phyloP scores from a whole-genome alignment of 2,888 invertebrate genomes.

The Deilephila elpenor region DNA sequence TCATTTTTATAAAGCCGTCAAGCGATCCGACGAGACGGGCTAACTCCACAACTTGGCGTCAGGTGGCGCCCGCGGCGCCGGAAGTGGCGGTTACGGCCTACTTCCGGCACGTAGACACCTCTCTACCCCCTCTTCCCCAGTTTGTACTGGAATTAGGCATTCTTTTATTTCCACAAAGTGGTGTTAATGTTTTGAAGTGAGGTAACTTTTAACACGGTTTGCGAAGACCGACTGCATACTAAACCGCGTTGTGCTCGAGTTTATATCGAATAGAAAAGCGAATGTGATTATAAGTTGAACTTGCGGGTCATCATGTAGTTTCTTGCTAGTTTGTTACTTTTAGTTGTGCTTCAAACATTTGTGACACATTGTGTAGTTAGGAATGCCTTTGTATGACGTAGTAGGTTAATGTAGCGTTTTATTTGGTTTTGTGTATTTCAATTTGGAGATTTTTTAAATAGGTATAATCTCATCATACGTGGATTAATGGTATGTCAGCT shows the following conservation, averaged over 20 bases:
- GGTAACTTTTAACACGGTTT: constrained; percentile 33
- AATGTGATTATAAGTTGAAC: constrained; percentile 21
- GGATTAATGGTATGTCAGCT: no score
- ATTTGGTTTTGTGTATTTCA: no score
- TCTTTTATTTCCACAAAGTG: constrained; percentile 45
- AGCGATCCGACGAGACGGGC: constrained; percentile 33
- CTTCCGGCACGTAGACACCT: constrained; percentile 68
- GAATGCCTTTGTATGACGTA: neutral
- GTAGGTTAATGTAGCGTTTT: no score
- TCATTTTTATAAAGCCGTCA: constrained; percentile 13
- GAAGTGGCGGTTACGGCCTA: constrained; percentile 67
- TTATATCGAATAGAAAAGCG: constrained; percentile 20
- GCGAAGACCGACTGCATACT: constrained; percentile 21
- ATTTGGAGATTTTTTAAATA: no score
- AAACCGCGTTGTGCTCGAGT: constrained; percentile 8
- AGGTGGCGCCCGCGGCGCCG: constrained; percentile 61
- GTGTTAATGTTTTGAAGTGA: constrained; percentile 38
- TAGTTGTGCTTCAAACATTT: neutral
- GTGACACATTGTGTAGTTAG: neutral
- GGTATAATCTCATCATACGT: no score
- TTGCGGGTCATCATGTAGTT: constrained; percentile 8
- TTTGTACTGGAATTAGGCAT: constrained; percentile 43
- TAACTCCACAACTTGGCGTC: constrained; percentile 60
- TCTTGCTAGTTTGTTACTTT: neutral
- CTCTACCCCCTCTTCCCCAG: constrained; percentile 34